Evolutionary conservation across 2,888 invertebrate genomes (phyloP), one percentile per base, ranked within the genome.

Genomic region (Eupeodes luniger): DNA sequence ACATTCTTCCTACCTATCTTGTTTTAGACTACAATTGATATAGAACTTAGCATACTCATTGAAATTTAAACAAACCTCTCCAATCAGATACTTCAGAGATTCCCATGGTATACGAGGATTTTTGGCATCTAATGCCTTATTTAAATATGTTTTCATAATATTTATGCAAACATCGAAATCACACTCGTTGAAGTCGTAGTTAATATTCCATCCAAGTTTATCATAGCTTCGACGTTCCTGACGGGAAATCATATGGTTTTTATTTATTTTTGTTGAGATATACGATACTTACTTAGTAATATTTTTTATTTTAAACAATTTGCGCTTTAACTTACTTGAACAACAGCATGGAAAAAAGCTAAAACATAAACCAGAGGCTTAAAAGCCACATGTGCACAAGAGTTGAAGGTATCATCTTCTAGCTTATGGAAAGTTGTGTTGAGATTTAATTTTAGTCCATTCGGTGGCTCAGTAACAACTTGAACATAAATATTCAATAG

Each of bases 391-490:
- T 98, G 98, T 0, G 94, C 91, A 92, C 98, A 98, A 12, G 95
- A 95, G 6, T 97, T 96, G 55, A 98, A 94, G 0, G 96, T 95
- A 88, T 96, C 95, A n/a, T 95, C 93, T 0, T 96, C 95, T 94
- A 98, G 96, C 94, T 98, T 98, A 93, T 97, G 96, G 93, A 97
- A 98, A 0, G 98, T 98, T 92, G 97, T 98, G 88, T 97, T 95
- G 10, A 98, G 94, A 94, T 98, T 98, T 89, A 98, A 93, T 92
- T 98, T 98, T 76, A 98, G 93, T 0, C 98, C 98, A 92, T 97
- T 98, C 0, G 98, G 98, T 0, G 98, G 97, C 93, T 98, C 98
- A 0, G 97, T 98, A 14, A 98, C 98, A 91, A 98, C 98, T 97
- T 90, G 90, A 93, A 90, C 9, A 91, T 0, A 44, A 9, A 47